Percentiles rank a stretch among this genome's conserved stretches.
Evolutionary conservation across 2,888 invertebrate genomes (phyloP).

Genomic region (Sinhomidia bicolor): DNA sequence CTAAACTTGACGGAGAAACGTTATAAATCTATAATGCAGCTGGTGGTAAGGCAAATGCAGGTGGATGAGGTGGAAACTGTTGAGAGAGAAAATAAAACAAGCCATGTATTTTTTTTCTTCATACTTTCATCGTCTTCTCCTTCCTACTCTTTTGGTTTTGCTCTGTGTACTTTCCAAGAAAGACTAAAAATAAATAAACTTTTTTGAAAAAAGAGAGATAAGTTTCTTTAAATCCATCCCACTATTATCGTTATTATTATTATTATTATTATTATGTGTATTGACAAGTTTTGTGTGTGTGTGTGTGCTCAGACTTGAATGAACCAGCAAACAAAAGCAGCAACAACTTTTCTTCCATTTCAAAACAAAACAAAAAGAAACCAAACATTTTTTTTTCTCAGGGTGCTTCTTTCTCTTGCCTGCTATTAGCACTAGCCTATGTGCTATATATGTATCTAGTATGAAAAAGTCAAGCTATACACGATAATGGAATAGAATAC

Average conservation of each 20-base stretch:
- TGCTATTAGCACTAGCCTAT: no score
- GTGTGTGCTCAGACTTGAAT: not conserved
- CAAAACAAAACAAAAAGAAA: slow-evolving; percentile 27
- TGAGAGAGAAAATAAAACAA: not conserved
- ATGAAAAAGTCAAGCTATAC: no score
- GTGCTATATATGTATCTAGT: no score
- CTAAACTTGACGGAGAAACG: slow-evolving; percentile 13
- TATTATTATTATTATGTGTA: slow-evolving; percentile 41
- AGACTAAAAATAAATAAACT: not conserved
- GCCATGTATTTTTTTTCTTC: not conserved
- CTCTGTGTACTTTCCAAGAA: slow-evolving; percentile 2
- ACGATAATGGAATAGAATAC: no score
- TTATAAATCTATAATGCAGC: slow-evolving; percentile 53
- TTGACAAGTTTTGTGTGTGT: slow-evolving; percentile 31
- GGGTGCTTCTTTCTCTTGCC: not conserved
- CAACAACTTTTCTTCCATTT: not conserved
- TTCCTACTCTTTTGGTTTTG: no score
- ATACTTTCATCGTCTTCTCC: no score
- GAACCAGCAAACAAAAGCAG: no score
- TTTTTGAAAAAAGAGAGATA: no score
- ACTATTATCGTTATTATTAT: not conserved
- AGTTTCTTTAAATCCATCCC: not conserved
- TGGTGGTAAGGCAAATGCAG: no score
- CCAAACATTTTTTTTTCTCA: slow-evolving; percentile 17
- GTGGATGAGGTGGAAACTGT: no score